Base-by-base conservation (phyloP, 2,888 invertebrate species). In the Nasonovia ribisnigri region DNA sequence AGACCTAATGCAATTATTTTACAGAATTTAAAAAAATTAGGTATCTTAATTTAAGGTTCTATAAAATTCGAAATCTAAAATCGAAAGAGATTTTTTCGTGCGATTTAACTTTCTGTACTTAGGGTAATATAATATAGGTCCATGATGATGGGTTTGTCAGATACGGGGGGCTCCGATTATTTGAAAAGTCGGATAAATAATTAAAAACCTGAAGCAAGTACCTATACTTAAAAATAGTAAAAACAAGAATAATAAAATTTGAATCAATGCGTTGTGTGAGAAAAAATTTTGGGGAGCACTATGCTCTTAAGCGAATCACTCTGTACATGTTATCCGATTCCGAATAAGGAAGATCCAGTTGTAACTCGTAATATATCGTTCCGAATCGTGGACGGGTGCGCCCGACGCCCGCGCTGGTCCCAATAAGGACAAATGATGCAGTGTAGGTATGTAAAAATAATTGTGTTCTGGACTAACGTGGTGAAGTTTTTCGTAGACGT, bases 401-500 rank as follows among this genome's bases (percentile, higher is more conserved):
- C 20, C 77, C 36, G 36, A 77, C 77, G 77, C 36, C 77, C 36
- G 36, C 77, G 36, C 20, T 1, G 20, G 77, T 54, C 91, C 54
- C 91, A 29, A 84, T 51, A 91, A 36, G 77, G 77, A 77, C 77
- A 77, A 91, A 67, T 67, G 16, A 16, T 20, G n/a, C n/a, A 24
- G 86, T 86, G 8, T 87, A n/a, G 2, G 43, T 89, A 26, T 36
- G 36, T 24, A 67, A 77, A 77, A 90, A 29, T 5, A 90, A 29
- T 5, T 43, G 42, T n/a, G 26, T n/a, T 36, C 1, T 29, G 16
- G 94, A 96, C 97, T 96, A 96, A 98, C 98, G 96, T 99, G 98
- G 95, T 98, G 98, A n/a, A 99, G 96, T 96, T 98, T 98, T 95
- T 99, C 98, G 51, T 97, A 97, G 46, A 99, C 98, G 95, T 98